These are phyloP conservation scores for Clistopyga incitator DNA, from an alignment of 2,888 invertebrate genomes.

Conservation along the genomic window DNA sequence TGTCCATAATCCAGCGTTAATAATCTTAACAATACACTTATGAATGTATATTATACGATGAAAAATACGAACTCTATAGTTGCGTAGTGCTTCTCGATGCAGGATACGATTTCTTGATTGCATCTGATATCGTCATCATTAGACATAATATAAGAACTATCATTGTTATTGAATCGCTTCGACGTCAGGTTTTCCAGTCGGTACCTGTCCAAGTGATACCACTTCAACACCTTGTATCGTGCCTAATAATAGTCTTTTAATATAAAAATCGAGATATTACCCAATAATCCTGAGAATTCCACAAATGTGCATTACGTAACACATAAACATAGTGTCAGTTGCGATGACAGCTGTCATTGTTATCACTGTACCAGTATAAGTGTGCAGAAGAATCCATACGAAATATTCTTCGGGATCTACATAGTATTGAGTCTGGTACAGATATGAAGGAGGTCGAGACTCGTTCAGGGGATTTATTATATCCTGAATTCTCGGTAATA, in stretches of 20 bases:
- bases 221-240: not conserved
- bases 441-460: too few relatives aligned
- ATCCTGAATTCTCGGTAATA: too few relatives aligned
- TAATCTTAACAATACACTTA: not conserved
- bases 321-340: conserved; percentile 12
- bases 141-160: not conserved
- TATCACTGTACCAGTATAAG: conserved; percentile 21
- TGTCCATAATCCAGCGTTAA: not conserved
- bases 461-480: too few relatives aligned
- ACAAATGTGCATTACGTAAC: conserved; percentile 17
- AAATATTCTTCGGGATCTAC: too few relatives aligned
- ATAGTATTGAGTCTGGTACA: too few relatives aligned
- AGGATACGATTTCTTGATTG: not conserved
- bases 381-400: conserved; percentile 31
- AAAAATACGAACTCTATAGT: not conserved
- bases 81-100: not conserved
- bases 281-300: conserved; percentile 14
- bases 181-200: not conserved
- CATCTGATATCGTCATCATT: not conserved
- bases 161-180: not conserved
- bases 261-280: not conserved
- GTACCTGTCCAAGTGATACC: not conserved
- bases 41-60: not conserved
- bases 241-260: not conserved
- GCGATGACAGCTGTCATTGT: conserved; percentile 3